A percentile compares a stretch with the other conserved stretches of the same genome.
phyloP scores from a whole-genome alignment of 2,797 vertebrate genomes.

The Chloroceryle inda region DNA sequence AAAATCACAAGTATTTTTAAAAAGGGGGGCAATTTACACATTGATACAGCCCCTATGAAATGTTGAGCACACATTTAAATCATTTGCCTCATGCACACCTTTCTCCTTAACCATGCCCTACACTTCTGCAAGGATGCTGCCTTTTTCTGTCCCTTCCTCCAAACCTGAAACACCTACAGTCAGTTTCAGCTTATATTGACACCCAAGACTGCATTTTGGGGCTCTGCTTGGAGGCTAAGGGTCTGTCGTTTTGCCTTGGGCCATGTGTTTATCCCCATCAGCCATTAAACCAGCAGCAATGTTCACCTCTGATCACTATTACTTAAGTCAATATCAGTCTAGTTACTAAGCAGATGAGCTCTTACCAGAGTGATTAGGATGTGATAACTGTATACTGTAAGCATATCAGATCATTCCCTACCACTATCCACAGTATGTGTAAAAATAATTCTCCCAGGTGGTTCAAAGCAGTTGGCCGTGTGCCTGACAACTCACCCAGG shows the following conservation, averaged over 20 bases:
- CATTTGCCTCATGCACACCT: neutral
- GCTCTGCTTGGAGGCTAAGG: neutral
- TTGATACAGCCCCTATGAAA: neutral
- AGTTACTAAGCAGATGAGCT: conserved; percentile 17
- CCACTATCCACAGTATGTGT: neutral
- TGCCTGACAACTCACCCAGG: conserved; percentile 10
- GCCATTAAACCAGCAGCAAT: neutral
- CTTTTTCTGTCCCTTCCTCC: neutral
- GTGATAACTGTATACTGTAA: neutral
- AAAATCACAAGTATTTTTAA: neutral
- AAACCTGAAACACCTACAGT: neutral
- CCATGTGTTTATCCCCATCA: neutral
- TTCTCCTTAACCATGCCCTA: neutral
- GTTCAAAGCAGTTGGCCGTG: conserved; percentile 32
- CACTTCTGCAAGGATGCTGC: neutral
- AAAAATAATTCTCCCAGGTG: conserved; percentile 50
- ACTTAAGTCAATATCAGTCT: conserved; percentile 1
- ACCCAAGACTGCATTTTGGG: neutral
- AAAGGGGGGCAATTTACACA: neutral
- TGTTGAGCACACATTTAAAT: neutral
- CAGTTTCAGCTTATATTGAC: neutral
- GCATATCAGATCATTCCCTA: conserved; percentile 10
- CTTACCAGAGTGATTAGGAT: neutral
- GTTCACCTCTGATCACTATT: neutral
- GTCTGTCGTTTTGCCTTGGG: neutral